phyloP scores from a whole-genome alignment of 2,888 invertebrate species.

The Oligia latruncula region DNA sequence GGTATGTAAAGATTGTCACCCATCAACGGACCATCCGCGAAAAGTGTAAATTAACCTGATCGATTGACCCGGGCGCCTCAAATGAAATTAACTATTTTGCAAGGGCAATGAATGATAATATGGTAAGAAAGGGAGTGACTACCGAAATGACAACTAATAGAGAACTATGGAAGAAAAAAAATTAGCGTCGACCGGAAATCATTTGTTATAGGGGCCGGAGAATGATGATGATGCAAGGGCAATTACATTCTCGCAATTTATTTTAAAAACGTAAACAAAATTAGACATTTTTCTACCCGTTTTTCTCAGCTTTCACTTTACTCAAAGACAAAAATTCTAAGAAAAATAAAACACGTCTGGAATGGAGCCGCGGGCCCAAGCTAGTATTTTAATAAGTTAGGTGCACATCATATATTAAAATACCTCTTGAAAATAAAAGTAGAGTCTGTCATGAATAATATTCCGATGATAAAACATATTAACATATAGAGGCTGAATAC shows the following conservation, averaged over 20 bases:
- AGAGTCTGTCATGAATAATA: constrained; percentile 72
- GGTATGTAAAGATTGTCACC: background rate
- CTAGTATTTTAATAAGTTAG: constrained; percentile 63
- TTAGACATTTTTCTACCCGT: background rate
- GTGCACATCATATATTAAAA: constrained; percentile 64
- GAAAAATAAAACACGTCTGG: constrained; percentile 9
- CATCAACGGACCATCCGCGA: background rate
- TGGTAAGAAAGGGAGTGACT: background rate
- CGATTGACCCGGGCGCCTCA: background rate
- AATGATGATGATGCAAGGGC: no score
- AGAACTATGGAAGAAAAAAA: background rate
- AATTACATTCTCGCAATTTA: background rate
- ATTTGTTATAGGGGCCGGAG: background rate
- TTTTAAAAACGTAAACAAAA: background rate
- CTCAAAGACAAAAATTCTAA: constrained; percentile 1
- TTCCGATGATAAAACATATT: constrained; percentile 74
- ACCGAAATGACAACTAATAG: background rate
- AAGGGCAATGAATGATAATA: background rate
- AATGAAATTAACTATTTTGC: background rate
- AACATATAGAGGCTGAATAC: constrained; percentile 77
- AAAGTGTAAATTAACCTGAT: background rate
- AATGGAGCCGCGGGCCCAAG: constrained; percentile 23
- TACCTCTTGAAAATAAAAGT: constrained; percentile 73
- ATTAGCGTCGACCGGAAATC: background rate
- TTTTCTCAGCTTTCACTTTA: constrained; percentile 4